Conservation (phyloP, 2,797 vertebrate genomes). For the Paedocypris micromegethes region DNA sequence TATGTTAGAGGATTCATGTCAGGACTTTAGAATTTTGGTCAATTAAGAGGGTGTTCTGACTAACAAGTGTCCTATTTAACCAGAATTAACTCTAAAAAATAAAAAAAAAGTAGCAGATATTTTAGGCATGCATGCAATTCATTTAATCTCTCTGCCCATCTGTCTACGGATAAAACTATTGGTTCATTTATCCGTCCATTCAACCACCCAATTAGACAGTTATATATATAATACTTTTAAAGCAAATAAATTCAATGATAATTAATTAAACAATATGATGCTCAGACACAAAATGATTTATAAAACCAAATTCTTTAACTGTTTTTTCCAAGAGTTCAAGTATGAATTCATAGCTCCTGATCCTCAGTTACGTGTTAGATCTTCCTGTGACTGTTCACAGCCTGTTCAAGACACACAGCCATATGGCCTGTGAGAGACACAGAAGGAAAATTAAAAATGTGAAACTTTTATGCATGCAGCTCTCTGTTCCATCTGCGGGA, state of each 20-base stretch:
- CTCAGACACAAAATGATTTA: slow-evolving; percentile 6
- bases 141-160: no score
- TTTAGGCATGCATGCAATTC: no score
- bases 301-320: not conserved
- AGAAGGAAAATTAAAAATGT: slow-evolving; percentile 46
- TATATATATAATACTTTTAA: no score
- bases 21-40: no score
- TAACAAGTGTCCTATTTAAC: no score
- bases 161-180: no score
- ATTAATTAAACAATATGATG: not conserved
- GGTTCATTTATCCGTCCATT: no score
- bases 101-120: no score
- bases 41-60: no score
- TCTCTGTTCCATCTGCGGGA: slow-evolving; percentile 39
- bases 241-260: not conserved
- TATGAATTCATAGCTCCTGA: slow-evolving; percentile 2
- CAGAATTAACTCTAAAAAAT: no score
- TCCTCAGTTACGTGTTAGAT: slow-evolving; percentile 9
- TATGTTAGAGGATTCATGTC: no score
- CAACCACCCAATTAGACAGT: no score
- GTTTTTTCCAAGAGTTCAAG: not conserved
- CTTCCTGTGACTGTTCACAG: slow-evolving; percentile 9
- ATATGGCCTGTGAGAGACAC: slow-evolving; percentile 43
- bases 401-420: slow-evolving; percentile 14
- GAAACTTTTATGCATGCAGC: slow-evolving; percentile 37